phyloP scores from a whole-genome alignment of 2,797 vertebrate genomes.

The Sparus aurata region DNA sequence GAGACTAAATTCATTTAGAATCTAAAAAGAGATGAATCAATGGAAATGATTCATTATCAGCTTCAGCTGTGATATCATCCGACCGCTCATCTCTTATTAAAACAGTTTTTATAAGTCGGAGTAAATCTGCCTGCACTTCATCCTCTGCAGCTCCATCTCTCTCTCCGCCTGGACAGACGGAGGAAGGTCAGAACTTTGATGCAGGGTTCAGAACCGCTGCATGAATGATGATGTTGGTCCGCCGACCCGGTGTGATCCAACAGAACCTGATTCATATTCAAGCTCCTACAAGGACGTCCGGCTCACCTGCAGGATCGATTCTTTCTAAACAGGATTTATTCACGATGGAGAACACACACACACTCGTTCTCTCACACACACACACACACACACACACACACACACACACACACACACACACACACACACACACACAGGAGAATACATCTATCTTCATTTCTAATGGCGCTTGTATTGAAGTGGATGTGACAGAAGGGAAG shows the following conservation, averaged over 20 bases:
- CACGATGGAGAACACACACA: neutral
- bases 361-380: neutral
- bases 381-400: neutral
- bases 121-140: neutral
- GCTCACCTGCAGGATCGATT: slow-evolving; percentile 19
- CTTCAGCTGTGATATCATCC: too few relatives aligned
- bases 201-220: neutral
- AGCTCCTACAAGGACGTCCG: slow-evolving; percentile 16
- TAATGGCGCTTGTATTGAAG: slow-evolving; percentile 29
- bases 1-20: neutral
- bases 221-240: slow-evolving; percentile 7
- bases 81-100: slow-evolving; percentile 8
- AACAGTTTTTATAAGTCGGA: neutral
- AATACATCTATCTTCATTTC: slow-evolving; percentile 26
- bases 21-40: neutral
- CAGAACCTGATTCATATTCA: slow-evolving; percentile 44
- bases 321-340: slow-evolving; percentile 29
- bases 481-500: slow-evolving; percentile 54
- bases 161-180: neutral
- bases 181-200: neutral
- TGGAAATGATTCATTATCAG: neutral
- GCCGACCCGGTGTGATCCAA: slow-evolving; percentile 36
- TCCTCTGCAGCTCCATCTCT: neutral
- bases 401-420: slow-evolving; percentile 15
- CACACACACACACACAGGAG: slow-evolving; percentile 13